Base-by-base conservation (phyloP, 2,113 vertebrate genomes). In the Anthoscopus minutus region DNA sequence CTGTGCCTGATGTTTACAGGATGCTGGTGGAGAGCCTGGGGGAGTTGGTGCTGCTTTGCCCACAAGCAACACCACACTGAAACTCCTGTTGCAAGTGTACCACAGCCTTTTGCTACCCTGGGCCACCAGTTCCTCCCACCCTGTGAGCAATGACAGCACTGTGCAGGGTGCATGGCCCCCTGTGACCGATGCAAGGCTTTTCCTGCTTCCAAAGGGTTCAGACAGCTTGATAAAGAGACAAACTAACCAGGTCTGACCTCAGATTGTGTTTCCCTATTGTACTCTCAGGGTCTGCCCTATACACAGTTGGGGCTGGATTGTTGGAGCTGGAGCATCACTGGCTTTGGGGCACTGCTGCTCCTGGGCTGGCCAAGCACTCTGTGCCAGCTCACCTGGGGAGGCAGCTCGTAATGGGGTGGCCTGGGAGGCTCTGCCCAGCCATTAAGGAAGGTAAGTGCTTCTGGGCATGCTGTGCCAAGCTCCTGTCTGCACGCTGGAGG, bases 391-490 rank as follows among this genome's bases (percentile, higher is more conserved):
- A 19, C 51, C 77, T 50, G 35, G 35, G 81, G 77, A 81, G 53
- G 78, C 53, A 89, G 47, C 47, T 94, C 23, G 2, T 92, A 86
- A 94, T 91, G 80, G 47, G 50, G 61, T 3, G 10, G 66, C 57
- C 45, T 69, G 48, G 61, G n/a, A 88, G 40, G 44, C 37, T 80
- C 58, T 91, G 79, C 40, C 50, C 0, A 0, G 79, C 58, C 79
- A 85, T 93, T 94, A 95, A 76, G 37, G 40, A 71, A 80, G 67
- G 66, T 83, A 96, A 94, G 93, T 88, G 92, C 82, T 65, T 94
- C 82, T 80, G 80, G 47, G 35, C 0, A 0, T 2, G 8, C 64
- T 54, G 64, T 89, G 95, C 95, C 95, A 93, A 90, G 47, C 90
- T 83, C 62, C 86, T 86, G 71, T 86, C 88, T 88, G 86, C 67